Evolutionary conservation across 2,888 invertebrate genomes (phyloP), one percentile per base, ranked within the genome.

Genomic region (Cataglyphis livida): DNA sequence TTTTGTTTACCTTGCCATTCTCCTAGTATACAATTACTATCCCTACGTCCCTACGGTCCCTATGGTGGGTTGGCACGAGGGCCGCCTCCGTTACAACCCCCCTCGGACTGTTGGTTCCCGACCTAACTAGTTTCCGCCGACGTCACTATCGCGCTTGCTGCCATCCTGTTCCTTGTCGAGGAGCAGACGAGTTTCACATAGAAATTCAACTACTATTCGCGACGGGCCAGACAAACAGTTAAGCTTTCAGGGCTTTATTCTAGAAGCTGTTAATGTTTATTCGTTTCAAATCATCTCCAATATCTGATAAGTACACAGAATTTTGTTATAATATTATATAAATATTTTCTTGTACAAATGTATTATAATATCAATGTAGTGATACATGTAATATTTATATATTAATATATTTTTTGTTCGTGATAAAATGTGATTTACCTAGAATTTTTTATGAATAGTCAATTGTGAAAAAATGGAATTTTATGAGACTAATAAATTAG

Each of bases 1-100:
- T 94, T 94, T 94, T 94, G 94, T 94, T 94, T 94, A 94, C 94
- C 94, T 94, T 94, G 94, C 94, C 93, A 94, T 94, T 94, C 94
- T 94, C 92, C 90, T 86, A 91, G 91, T 93, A 94, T 93, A 94
- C 94, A 94, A 94, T 94, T 94, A 93, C 94, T 93, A 93, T 92
- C 93, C 92, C 91, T 62, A 18, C 91, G 89, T 92, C 93, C 92
- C 91, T 62, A 18, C 91, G 89, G 76, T 89, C 89, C 85, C 83
- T 74, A 79, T 82, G 81, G 83, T 85, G 82, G 82, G 89, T 86
- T 79, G 86, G 85, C 82, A 82, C 84, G 86, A 84, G 89, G 89
- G 89, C 85, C 83, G 84, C 59, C 85, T 90, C 73, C 74, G 73
- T 84, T 78, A 71, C 78, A 73, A 73, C 79, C 64, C 70, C 68